A percentile compares a stretch with the other conserved stretches of the same genome.
Evolutionary conservation across 2,888 invertebrate species (phyloP).

Genomic region (Rhodophaea formosa): DNA sequence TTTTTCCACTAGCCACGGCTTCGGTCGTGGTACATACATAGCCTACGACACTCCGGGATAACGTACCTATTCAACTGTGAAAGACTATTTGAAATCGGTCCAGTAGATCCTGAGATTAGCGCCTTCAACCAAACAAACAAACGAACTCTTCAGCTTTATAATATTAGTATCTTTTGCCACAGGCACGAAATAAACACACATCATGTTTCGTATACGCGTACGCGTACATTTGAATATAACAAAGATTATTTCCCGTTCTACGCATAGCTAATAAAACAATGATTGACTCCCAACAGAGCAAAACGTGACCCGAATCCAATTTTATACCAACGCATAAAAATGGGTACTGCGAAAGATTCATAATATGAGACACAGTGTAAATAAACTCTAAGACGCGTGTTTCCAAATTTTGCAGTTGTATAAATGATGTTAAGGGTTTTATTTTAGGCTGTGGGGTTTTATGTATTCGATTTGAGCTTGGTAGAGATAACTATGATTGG

Average conservation of each 20-base stretch:
- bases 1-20: too few relatives aligned
- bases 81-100: too few relatives aligned
- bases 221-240: neutral
- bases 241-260: slow-evolving; percentile 9
- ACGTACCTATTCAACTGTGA: too few relatives aligned
- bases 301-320: slow-evolving; percentile 67
- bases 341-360: slow-evolving; percentile 60
- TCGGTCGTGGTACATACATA: too few relatives aligned
- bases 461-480: neutral
- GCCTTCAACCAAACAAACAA: too few relatives aligned
- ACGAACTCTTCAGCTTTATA: too few relatives aligned
- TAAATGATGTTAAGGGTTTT: slow-evolving; percentile 31
- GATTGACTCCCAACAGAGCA: slow-evolving; percentile 64
- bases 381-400: slow-evolving; percentile 21
- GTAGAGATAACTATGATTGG: neutral
- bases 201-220: too few relatives aligned
- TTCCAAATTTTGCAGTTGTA: slow-evolving; percentile 17
- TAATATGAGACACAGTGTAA: slow-evolving; percentile 39
- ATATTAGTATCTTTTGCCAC: too few relatives aligned
- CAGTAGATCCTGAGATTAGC: too few relatives aligned
- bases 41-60: too few relatives aligned
- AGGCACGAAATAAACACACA: too few relatives aligned
- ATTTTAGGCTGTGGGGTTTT: slow-evolving; percentile 31
- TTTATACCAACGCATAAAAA: slow-evolving; percentile 70
- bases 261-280: slow-evolving; percentile 71